Evolutionary conservation across 2,113 vertebrate genomes (phyloP), one percentile per base, ranked within the genome.

Genomic region (Oreochromis niloticus): DNA sequence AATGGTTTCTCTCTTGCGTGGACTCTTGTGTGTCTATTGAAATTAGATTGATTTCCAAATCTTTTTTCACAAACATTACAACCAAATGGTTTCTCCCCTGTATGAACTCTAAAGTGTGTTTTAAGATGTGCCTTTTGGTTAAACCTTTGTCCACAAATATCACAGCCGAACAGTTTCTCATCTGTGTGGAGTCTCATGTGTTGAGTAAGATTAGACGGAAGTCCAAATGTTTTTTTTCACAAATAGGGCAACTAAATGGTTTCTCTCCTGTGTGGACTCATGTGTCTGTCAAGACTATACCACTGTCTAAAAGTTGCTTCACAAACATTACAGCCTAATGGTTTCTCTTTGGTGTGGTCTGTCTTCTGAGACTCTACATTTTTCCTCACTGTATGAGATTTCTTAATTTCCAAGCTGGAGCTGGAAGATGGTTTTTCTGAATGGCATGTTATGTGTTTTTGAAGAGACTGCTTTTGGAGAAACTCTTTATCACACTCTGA

Each of bases 381-480:
- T 46, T 75, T 48, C 68, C 43, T 48, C 41, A 48, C 22, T 75
- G 41, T 75, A 48, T 30, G 8, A 27, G 6, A 30, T 19, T 75
- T 30, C 24, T 48, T 48, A 48, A 30, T 27, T 30, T 48, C 68
- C 24, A 1, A 75, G 4, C 68, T 75, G 41, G 68, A 30, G 5
- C 14, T 5, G 68, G 68, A 75, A 0, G 68, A 27, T 16, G 10
- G 16, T 75, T 48, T 0, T 75, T 30, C 0, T 75, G 71, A 48
- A 50, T 2, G 71, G 1, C 43, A 48, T 6, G 36, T 19, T 22
- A 43, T 5, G 22, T 43, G 54, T 57, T 41, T 81, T 12, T 57
- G 54, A 41, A 81, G 54, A 13, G 9, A 81, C 36, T 27, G 36
- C 54, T 24, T 30, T 24, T 41, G 22, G 79, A 43, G 34, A 41